Conservation (phyloP, 2,888 invertebrate species). For the Disparrhopalites patrizii region DNA sequence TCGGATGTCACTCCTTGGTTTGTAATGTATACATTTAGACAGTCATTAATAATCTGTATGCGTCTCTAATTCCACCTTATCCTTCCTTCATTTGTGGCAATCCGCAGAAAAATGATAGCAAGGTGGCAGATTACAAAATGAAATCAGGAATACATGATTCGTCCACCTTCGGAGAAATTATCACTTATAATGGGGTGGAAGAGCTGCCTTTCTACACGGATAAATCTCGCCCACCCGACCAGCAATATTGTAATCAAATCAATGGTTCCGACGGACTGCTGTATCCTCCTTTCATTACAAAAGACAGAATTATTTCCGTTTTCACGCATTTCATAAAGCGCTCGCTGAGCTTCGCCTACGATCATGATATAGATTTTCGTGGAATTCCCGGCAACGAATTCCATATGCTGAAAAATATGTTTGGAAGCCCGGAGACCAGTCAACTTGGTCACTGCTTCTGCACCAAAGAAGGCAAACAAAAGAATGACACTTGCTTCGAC, state of each 20-base stretch:
- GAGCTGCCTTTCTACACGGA: neutral
- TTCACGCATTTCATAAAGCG: slow-evolving; percentile 51
- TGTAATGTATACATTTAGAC: too few relatives aligned
- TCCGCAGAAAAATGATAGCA: too few relatives aligned
- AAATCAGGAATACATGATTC: slow-evolving; percentile 9
- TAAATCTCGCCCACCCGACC: neutral
- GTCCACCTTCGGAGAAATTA: slow-evolving; percentile 32
- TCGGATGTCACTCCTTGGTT: too few relatives aligned
- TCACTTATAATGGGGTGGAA: slow-evolving; percentile 20
- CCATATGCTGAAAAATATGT: slow-evolving; percentile 12
- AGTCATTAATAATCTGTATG: too few relatives aligned
- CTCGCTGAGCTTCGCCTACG: slow-evolving; percentile 30
- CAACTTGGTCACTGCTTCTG: slow-evolving; percentile 34
- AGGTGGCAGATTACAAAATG: too few relatives aligned
- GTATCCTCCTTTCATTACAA: neutral
- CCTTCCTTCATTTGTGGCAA: too few relatives aligned
- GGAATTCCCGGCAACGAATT: slow-evolving; percentile 33
- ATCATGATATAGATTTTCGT: slow-evolving; percentile 21
- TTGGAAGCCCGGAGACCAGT: slow-evolving; percentile 30
- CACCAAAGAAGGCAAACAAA: neutral
- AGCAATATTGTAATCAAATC: neutral
- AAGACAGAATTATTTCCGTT: slow-evolving; percentile 49
- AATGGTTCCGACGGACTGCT: neutral
- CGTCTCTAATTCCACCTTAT: too few relatives aligned
- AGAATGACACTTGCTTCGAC: neutral